Base-by-base conservation (phyloP, 2,888 invertebrate species). In the Cremastobaeus sp. region DNA sequence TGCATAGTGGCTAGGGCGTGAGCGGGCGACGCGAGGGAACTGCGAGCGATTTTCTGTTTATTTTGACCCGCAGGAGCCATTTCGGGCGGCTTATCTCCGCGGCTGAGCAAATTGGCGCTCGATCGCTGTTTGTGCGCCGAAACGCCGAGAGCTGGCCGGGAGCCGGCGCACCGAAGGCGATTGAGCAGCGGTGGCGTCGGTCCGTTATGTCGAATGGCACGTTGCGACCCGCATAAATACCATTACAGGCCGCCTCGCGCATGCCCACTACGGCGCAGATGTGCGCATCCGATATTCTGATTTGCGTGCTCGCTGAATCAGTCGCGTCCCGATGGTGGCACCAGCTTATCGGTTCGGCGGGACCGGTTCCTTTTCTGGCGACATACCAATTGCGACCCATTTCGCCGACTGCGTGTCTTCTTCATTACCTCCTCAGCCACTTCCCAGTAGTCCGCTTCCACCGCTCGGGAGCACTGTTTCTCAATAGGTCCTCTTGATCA, bases 221-320 rank as follows among this genome's bases (percentile, higher is more conserved):
- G 20, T 57, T 43, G 32, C 43, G 30, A 28, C 1, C 41, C 11
- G 60, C 59, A 47, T 39, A 14, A 60, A 60, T 48, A 39, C 48
- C 48, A 39, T 48, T 59, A 47, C 37, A 47, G 41, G 47, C 47
- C 47, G 59, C 35, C 9, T 39, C 25, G 12, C 39, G 41, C 30
- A 32, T 32, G 41, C 28, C 41, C 50, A 41, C 30, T 62, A 50
- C 50, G 41, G 17, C 48, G 48, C 28, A 39, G 62, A 41, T 62
- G 41, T 62, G 50, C 50, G n/a, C n/a, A n/a, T n/a, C n/a, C n/a
- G n/a, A 62, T 50, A 62, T 62, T 3, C 50, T 62, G 50, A 62
- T 62, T 62, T 62, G 50, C n/a, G n/a, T 62, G 50, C 50, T 3
- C 50, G 37, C 9, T 60, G 60, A 60, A 48, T 60, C 48, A 60